Base-by-base conservation (phyloP, 1,140 invertebrate species). In the Magallana angulata region DNA sequence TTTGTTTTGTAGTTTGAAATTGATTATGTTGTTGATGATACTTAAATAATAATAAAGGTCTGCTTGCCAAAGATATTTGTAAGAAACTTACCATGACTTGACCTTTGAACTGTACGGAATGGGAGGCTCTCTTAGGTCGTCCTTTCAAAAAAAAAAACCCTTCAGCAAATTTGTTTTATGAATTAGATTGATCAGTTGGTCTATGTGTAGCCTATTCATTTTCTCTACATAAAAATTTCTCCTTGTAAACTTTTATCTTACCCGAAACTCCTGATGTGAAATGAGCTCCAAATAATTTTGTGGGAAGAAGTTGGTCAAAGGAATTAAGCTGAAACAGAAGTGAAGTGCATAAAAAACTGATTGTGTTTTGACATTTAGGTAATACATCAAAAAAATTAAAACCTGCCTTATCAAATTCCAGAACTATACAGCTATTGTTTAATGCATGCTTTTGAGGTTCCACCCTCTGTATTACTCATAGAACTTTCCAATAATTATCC, bases 241-340 rank as follows among this genome's bases (percentile, higher is more conserved):
- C 36, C 36, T 48, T 48, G 36, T 48, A 5, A 48, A 48, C 36
- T 48, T 48, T 48, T 5, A 64, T 64, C 81, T 82, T 82, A 82
- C 81, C 81, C 57, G 57, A 56, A 82, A 82, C 57, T 82, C 81
- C 57, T 82, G 81, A 56, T n/a, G 57, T 57, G 81, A 57, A 57
- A 82, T 82, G 7, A 57, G 81, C 57, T 82, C 81, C 81, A 82
- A n/a, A 57, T 57, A 57, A 58, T 82, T 82, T 24, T 82, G 81
- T 18, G 81, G 81, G 48, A 82, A 82, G 81, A 82, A 82, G 14
- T 82, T 82, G 56, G 81, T 82, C 48, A 82, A 16, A 57, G 81
- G 81, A 57, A 82, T 82, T 57, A 58, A 82, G 48, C 81, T 82
- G 48, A 57, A 58, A 82, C 14, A 82, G 11, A 82, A 82, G 57